A percentile compares a stretch with the other conserved stretches of the same genome.
Evolutionary conservation across 1,140 invertebrate species (phyloP).

Genomic region (Thaumetopoea pityocampa): DNA sequence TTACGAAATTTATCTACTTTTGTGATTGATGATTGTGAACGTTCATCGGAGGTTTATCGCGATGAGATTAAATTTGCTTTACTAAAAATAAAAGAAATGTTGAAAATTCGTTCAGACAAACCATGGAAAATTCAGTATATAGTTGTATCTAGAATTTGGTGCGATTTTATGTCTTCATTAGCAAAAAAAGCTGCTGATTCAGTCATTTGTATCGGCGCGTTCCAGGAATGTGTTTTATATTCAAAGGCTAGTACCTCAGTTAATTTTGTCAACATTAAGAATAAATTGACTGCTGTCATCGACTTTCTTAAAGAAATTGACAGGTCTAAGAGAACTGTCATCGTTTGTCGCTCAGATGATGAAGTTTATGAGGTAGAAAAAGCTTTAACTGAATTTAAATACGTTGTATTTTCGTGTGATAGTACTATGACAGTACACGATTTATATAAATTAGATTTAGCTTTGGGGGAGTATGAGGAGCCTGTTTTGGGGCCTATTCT

Average conservation of each 20-base stretch:
- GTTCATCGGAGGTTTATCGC: slow-evolving; percentile 35
- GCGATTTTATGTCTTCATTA: slow-evolving; percentile 48
- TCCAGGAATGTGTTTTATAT: slow-evolving; percentile 64
- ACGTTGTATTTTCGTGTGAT: slow-evolving; percentile 41
- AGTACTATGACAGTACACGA: slow-evolving; percentile 52
- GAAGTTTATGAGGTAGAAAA: slow-evolving; percentile 46
- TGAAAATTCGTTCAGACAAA: slow-evolving; percentile 43
- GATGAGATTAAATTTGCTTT: slow-evolving; percentile 48
- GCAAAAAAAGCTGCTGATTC: slow-evolving; percentile 51
- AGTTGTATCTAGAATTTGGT: slow-evolving; percentile 53
- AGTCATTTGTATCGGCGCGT: slow-evolving; percentile 55
- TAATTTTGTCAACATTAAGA: slow-evolving; percentile 42
- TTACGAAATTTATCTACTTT: slow-evolving; percentile 41
- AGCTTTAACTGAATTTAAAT: slow-evolving; percentile 28
- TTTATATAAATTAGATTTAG: slow-evolving; percentile 40
- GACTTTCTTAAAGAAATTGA: slow-evolving; percentile 47
- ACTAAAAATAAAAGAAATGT: slow-evolving; percentile 45
- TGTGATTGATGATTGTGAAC: slow-evolving; percentile 59
- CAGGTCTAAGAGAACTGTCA: slow-evolving; percentile 44
- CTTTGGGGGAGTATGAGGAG: slow-evolving; percentile 48
- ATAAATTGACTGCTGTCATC: slow-evolving; percentile 35
- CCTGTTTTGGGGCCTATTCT: slow-evolving; percentile 50
- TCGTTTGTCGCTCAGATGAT: slow-evolving; percentile 53
- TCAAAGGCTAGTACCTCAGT: slow-evolving; percentile 51
- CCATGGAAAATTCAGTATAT: slow-evolving; percentile 55